Evolutionary conservation across 2,888 invertebrate genomes (phyloP).

Genomic region (Epistrophe eligans): DNA sequence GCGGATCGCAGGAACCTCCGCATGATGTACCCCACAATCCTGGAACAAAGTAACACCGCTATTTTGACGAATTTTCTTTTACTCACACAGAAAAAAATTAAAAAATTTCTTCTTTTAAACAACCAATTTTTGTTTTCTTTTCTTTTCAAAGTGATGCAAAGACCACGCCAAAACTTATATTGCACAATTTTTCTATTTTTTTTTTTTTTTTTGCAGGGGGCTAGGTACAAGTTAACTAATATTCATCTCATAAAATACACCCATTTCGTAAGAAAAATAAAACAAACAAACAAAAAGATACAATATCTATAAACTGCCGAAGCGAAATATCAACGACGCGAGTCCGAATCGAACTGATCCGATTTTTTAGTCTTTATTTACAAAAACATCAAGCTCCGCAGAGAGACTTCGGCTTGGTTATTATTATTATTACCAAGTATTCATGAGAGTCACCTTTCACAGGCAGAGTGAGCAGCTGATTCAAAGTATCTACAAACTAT

Average conservation of each 20-base stretch:
- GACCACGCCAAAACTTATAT: constrained; percentile 44
- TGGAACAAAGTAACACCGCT: constrained; percentile 84
- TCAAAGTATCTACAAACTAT: constrained; percentile 18
- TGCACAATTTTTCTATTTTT: constrained; percentile 52
- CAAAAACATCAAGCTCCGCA: constrained; percentile 31
- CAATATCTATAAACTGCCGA: constrained; percentile 27
- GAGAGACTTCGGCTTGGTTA: constrained; percentile 38
- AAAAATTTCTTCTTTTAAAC: constrained; percentile 14
- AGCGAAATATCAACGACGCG: constrained; percentile 66
- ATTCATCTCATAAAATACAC: constrained; percentile 58
- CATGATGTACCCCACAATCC: constrained; percentile 86
- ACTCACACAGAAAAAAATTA: constrained; percentile 73
- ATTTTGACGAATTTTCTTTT: constrained; percentile 81
- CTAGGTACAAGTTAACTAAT: constrained; percentile 52
- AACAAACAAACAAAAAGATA: constrained; percentile 41
- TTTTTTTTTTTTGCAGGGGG: constrained; percentile 3
- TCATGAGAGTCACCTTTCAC: constrained; percentile 26
- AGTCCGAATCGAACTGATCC: constrained; percentile 71
- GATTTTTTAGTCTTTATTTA: constrained; percentile 57
- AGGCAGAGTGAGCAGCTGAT: constrained; percentile 61
- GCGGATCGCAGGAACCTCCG: constrained; percentile 86
- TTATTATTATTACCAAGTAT: constrained; percentile 10
- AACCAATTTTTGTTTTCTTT: constrained; percentile 9
- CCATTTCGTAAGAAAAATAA: constrained; percentile 50
- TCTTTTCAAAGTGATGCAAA: constrained; percentile 50